Base-by-base conservation (phyloP, 1,140 invertebrate species). In the Idris sp. region DNA sequence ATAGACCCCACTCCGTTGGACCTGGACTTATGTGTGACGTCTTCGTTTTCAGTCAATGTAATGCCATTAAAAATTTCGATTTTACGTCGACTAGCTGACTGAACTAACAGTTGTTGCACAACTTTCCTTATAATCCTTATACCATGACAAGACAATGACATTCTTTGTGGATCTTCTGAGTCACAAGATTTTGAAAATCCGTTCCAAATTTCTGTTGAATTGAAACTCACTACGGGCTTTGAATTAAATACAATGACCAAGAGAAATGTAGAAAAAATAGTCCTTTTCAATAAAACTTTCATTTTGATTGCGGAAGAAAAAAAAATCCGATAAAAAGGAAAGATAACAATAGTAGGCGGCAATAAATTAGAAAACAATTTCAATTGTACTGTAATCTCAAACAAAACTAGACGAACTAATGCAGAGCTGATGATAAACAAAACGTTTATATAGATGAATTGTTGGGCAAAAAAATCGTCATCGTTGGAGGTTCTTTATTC, bases 31-130 rank as follows among this genome's bases (percentile, higher is more conserved):
- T 80, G 80, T 1, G 64, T 74, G 26, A 72, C 81, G 18, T 82
- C 80, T 2, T 58, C 49, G 15, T 41, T 41, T 3, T 78, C 88
- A 7, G 92, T 89, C 65, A 93, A 79, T 71, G 88, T 90, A 4
- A 93, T 88, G 13, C 92, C 92, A 10, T 92, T 90, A 8, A 89
- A 83, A 4, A 93, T 80, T 59, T 90, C 88, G 15, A 92, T 78
- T 58, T 86, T 85, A 0, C 83, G 41, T 22, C 79, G 61, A n/a
- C 68, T 81, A 19, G 54, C 78, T 7, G 83, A 79, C 31, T 82
- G 84, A 26, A 85, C 82, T 11, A 89, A 44, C 15, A 89, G 48
- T 53, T 88, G 84, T 26, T 87, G 84, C n/a, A 89, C 81, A 9
- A 89, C 85, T 25, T 82, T 84, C 30, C 84, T 79, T 9, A 88